phyloP scores from a whole-genome alignment of 2,888 invertebrate genomes.

The Drosophila hamatofila region DNA sequence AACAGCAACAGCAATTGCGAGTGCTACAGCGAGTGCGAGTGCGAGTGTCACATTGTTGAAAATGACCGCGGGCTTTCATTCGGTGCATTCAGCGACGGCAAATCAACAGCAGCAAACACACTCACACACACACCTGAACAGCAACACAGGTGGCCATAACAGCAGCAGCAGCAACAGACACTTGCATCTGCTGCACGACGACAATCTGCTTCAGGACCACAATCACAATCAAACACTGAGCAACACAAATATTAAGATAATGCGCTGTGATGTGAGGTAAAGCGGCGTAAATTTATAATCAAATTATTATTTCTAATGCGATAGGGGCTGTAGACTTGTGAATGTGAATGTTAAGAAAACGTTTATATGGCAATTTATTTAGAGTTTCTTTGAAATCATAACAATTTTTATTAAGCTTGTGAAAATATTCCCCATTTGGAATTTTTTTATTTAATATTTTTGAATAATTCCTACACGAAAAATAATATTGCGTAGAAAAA shows the following conservation, averaged over 20 bases:
- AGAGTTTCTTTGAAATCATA: neutral
- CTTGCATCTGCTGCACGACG: constrained; percentile 36
- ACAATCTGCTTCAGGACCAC: constrained; percentile 51
- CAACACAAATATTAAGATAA: constrained; percentile 51
- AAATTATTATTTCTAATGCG: neutral
- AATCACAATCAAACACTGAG: constrained; percentile 54
- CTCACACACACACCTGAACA: constrained; percentile 20
- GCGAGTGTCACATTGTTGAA: constrained; percentile 61
- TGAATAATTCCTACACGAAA: no score
- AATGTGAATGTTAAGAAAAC: neutral
- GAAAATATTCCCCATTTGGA: no score
- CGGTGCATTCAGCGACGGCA: constrained; percentile 78
- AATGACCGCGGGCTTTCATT: constrained; percentile 82
- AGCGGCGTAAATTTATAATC: neutral
- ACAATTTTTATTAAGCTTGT: no score
- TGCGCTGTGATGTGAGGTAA: constrained; percentile 69
- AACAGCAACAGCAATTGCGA: constrained; percentile 25
- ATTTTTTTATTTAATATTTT: no score
- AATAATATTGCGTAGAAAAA: no score
- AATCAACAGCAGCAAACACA: constrained; percentile 59
- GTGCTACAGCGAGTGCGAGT: constrained; percentile 16
- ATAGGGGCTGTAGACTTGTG: neutral
- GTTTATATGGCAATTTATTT: neutral
- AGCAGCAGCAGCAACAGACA: constrained; percentile 14
- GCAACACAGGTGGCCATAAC: constrained; percentile 9